phyloP scores from a whole-genome alignment of 2,113 vertebrate species.

The Malurus alboscapulatus region DNA sequence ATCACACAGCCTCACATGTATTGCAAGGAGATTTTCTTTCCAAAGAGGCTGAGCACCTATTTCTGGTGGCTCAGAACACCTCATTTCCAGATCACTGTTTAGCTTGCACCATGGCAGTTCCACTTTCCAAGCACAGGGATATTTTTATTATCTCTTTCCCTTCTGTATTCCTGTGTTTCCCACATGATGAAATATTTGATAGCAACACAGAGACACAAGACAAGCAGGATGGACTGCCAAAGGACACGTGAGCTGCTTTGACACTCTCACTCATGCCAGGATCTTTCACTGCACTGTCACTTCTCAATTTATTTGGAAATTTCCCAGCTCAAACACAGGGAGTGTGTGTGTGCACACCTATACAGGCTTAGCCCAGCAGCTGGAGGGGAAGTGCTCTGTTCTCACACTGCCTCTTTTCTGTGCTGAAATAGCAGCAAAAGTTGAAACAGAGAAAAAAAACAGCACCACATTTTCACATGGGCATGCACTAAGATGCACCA shows the following conservation, averaged over 20 bases:
- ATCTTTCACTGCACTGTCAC: not conserved
- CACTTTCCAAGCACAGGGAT: not conserved
- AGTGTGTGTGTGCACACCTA: fast-evolving
- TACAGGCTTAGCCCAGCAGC: not conserved
- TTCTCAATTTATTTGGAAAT: not conserved
- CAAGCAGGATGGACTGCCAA: not conserved
- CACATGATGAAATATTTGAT: not conserved
- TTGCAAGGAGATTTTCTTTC: not conserved
- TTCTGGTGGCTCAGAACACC: not conserved
- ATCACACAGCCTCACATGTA: fast-evolving
- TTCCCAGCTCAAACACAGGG: not conserved
- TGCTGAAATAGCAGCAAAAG: not conserved
- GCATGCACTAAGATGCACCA: not conserved
- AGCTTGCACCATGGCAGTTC: not conserved
- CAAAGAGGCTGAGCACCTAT: not conserved
- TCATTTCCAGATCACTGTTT: not conserved
- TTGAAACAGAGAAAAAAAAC: not conserved
- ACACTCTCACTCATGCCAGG: not conserved
- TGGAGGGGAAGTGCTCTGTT: not conserved
- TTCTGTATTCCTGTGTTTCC: fast-evolving
- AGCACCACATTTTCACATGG: not conserved
- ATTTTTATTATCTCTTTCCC: not conserved
- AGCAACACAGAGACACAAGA: not conserved
- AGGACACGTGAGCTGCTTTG: not conserved
- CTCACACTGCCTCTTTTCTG: not conserved